Conservation (phyloP, 2,797 vertebrate genomes). For the Streptopelia turtur region DNA sequence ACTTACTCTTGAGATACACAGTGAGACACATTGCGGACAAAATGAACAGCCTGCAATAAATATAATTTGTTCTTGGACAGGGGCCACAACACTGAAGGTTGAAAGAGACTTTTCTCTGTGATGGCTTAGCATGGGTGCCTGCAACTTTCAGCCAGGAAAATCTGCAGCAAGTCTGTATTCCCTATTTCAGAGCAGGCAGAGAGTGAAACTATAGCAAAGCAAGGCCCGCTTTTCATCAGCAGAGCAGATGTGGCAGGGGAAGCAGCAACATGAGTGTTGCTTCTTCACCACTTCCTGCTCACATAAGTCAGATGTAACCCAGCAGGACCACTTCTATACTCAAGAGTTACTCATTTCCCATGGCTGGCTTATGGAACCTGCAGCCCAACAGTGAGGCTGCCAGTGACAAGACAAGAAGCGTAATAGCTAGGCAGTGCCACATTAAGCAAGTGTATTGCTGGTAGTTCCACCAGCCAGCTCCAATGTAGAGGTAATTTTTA, state of each 20-base stretch:
- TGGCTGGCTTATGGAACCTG: neutral
- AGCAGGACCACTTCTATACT: slow-evolving; percentile 32
- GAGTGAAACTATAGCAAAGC: neutral
- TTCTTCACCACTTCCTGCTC: slow-evolving; percentile 69
- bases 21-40: neutral
- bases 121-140: neutral
- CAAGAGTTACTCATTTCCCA: neutral
- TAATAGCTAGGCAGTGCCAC: neutral
- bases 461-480: neutral
- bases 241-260: slow-evolving; percentile 28
- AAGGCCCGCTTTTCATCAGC: neutral
- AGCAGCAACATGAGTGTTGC: slow-evolving; percentile 19
- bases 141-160: neutral
- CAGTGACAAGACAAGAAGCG: neutral
- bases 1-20: neutral
- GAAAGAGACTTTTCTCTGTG: neutral
- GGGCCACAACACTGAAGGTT: neutral
- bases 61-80: neutral
- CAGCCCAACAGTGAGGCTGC: neutral
- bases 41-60: neutral
- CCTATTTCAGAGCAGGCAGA: neutral
- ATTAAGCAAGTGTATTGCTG: neutral
- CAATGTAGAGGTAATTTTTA: neutral
- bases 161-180: neutral
- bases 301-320: neutral